These are phyloP conservation scores for Pseudolaguvia tuberculata DNA, from an alignment of 2,113 vertebrate genomes.

Conservation along the genomic window DNA sequence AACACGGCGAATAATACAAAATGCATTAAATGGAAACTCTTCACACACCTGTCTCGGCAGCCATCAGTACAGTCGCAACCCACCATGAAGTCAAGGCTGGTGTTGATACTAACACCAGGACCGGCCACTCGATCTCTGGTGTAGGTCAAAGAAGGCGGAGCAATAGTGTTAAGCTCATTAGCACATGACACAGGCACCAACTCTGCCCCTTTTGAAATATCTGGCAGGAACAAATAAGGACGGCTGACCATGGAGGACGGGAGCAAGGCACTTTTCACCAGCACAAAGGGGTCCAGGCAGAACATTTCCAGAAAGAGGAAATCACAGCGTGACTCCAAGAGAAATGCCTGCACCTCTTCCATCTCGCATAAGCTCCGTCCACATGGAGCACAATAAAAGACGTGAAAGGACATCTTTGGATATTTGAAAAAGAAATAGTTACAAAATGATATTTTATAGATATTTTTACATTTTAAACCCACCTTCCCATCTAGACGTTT, in stretches of 20 bases:
- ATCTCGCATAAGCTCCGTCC: constrained; percentile 78
- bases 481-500: constrained; percentile 74
- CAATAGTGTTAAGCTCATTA: constrained; percentile 76
- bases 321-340: constrained; percentile 76
- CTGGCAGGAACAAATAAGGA: constrained; percentile 73
- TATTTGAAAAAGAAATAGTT: not conserved
- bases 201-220: constrained; percentile 78
- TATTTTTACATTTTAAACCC: not conserved
- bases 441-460: not conserved
- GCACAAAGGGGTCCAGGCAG: constrained; percentile 80
- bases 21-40: not conserved
- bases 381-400: constrained; percentile 79
- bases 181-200: constrained; percentile 77
- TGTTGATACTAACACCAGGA: constrained; percentile 79
- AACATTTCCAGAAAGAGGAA: constrained; percentile 86
- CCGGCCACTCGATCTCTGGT: constrained; percentile 74
- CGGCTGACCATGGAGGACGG: constrained; percentile 70
- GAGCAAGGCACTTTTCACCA: constrained; percentile 66
- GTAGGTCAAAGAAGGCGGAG: constrained; percentile 75
- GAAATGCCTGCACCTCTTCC: constrained; percentile 78
- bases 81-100: constrained; percentile 74
- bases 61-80: constrained; percentile 83
- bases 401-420: constrained; percentile 73
- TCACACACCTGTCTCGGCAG: constrained; percentile 77
- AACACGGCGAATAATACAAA: not conserved